A percentile compares a stretch with the other conserved stretches of the same genome.
These are phyloP conservation scores for Phrynocephalus vlangalii DNA, from an alignment of 2,797 vertebrate species.

Conservation along the genomic window DNA sequence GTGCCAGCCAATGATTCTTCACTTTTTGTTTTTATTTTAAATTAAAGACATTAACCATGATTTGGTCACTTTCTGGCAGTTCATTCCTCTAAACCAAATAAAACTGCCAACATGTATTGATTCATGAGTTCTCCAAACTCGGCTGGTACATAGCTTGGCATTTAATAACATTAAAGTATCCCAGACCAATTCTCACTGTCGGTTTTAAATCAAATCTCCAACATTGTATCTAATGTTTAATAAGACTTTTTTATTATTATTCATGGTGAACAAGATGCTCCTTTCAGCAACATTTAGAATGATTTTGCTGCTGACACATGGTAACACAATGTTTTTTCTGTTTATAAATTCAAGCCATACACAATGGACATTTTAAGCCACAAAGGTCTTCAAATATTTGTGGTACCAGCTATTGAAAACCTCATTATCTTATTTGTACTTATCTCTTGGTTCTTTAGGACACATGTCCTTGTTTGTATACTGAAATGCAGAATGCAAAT, in stretches of 20 bases:
- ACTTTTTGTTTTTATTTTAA: conserved; percentile 15
- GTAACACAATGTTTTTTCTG: neutral
- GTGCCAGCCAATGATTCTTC: conserved; percentile 17
- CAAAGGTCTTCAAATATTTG: neutral
- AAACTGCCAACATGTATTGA: conserved; percentile 47
- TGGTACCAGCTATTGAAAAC: neutral
- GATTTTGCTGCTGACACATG: conserved; percentile 6
- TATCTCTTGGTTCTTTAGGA: neutral
- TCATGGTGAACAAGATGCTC: neutral
- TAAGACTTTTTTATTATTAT: neutral
- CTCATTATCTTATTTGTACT: neutral
- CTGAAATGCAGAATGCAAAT: neutral
- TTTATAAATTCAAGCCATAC: neutral
- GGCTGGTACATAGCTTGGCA: conserved; percentile 33
- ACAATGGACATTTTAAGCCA: neutral
- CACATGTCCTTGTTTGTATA: neutral
- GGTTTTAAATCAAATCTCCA: conserved; percentile 42
- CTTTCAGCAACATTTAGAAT: neutral
- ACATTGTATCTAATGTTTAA: neutral
- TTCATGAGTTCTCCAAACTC: conserved; percentile 11
- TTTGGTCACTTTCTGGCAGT: conserved; percentile 22
- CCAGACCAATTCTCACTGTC: neutral
- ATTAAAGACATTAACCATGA: conserved; percentile 53
- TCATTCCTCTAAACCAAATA: conserved; percentile 39
- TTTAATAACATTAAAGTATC: conserved; percentile 43